Evolutionary conservation across 2,888 invertebrate species (phyloP).

Genomic region (Stegophylla sp.): DNA sequence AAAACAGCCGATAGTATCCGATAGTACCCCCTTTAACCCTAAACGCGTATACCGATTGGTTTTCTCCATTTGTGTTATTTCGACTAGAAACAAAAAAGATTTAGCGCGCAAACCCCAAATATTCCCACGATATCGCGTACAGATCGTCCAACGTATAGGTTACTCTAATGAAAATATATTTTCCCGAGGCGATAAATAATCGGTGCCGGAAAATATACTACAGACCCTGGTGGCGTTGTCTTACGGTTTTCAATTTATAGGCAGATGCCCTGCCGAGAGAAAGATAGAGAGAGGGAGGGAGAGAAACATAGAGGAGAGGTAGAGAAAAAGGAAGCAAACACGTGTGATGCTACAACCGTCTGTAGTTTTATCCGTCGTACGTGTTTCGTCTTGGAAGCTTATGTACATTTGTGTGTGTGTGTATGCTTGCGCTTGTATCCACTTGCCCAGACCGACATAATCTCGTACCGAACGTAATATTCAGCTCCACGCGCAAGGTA

Average conservation of each 20-base stretch:
- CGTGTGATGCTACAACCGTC: neutral
- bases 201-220: too few species aligned
- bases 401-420: neutral
- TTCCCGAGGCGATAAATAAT: neutral
- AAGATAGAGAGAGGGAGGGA: too few species aligned
- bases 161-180: conserved; percentile 3
- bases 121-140: too few species aligned
- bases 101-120: too few species aligned
- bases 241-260: conserved; percentile 15
- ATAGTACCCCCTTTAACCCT: too few species aligned
- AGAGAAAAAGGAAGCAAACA: neutral
- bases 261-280: neutral
- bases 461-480: conserved; percentile 5
- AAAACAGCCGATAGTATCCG: too few species aligned
- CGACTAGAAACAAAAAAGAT: too few species aligned
- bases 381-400: conserved; percentile 23
- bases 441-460: neutral
- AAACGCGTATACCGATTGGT: too few species aligned
- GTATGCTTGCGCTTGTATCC: neutral
- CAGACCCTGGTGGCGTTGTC: neutral
- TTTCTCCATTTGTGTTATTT: too few species aligned
- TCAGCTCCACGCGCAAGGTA: neutral
- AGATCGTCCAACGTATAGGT: too few species aligned
- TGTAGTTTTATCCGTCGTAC: conserved; percentile 13
- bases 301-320: too few species aligned